A percentile compares a stretch with the other conserved stretches of the same genome.
Evolutionary conservation across 2,888 invertebrate genomes (phyloP).

Genomic region (Synergus itoensis): DNA sequence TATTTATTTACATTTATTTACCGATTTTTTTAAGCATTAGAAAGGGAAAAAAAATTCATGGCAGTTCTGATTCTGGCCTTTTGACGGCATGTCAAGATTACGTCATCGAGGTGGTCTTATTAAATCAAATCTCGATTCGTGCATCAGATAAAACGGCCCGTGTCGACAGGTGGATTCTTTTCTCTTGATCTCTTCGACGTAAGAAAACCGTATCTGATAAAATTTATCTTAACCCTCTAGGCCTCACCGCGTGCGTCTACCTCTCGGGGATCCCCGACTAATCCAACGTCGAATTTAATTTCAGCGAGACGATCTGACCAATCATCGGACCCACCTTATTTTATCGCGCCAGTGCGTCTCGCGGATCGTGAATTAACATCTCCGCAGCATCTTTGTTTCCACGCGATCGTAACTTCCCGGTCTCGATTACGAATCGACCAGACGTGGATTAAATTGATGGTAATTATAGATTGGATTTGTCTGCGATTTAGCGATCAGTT

Average conservation of each 20-base stretch:
- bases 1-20: too few species aligned
- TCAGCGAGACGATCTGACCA: not conserved
- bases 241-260: not conserved
- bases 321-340: constrained; percentile 6
- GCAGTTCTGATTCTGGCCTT: too few species aligned
- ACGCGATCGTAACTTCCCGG: constrained; percentile 39
- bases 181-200: not conserved
- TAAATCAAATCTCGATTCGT: constrained; percentile 62
- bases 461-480: constrained; percentile 40
- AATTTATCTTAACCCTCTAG: not conserved
- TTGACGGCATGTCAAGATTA: constrained; percentile 58
- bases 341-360: constrained; percentile 10
- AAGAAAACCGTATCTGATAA: not conserved
- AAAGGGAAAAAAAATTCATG: too few species aligned
- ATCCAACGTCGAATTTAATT: not conserved
- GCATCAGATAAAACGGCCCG: constrained; percentile 48
- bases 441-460: constrained; percentile 36
- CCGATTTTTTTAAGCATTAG: too few species aligned
- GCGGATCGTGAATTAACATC: constrained; percentile 25
- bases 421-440: constrained; percentile 31
- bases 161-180: constrained; percentile 1
- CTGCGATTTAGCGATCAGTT: constrained; percentile 35
- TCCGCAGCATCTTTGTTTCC: constrained; percentile 34
- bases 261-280: not conserved
- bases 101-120: constrained; percentile 66